Evolutionary conservation across 2,797 vertebrate species (phyloP), one percentile per base, ranked within the genome.

Genomic region (Betta splendens): DNA sequence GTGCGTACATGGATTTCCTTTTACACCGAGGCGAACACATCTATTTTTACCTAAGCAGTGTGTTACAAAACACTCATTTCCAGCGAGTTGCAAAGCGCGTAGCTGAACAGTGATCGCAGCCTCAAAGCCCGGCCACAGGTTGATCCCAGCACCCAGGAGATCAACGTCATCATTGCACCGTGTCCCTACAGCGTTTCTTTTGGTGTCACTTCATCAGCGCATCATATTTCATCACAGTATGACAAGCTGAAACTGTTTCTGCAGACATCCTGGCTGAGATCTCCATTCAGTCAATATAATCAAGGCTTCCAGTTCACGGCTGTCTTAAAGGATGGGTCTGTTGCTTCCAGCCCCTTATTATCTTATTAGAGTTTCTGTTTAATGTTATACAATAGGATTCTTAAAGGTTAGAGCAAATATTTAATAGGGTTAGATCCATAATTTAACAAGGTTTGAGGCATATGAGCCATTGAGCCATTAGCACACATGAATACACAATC

Each of bases 51-150:
- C 42, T 44, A 45, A 33, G 31, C 8, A 35, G 71, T 64, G 75
- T 35, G 46, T 77, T 35, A 76, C 56, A 64, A 50, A 28, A 66
- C 80, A 63, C 56, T 79, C 46, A 63, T 71, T 59, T 83, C 49
- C 53, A 67, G 43, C 70, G 55, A 83, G 58, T 59, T 75, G 69
- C 58, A 67, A 77, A 75, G 61, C 28, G 6, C 48, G 20, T 23
- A 69, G 57, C 66, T 67, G 26, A 62, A 62, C n/a, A 52, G 50
- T 32, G 18, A 65, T 31, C 49, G 36, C 47, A 46, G 11, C 52
- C 32, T 61, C n/a, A 38, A 21, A 48, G 33, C 75, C 1, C 13
- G 48, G 43, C 43, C 6, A 43, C 15, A 51, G 26, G 46, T 53
- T 36, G 28, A 53, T 65, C 16, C 26, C 36, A 15, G 22, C 23